These are phyloP conservation scores for Acanthopagrus latus DNA, from an alignment of 2,797 vertebrate genomes.

Conservation along the genomic window DNA sequence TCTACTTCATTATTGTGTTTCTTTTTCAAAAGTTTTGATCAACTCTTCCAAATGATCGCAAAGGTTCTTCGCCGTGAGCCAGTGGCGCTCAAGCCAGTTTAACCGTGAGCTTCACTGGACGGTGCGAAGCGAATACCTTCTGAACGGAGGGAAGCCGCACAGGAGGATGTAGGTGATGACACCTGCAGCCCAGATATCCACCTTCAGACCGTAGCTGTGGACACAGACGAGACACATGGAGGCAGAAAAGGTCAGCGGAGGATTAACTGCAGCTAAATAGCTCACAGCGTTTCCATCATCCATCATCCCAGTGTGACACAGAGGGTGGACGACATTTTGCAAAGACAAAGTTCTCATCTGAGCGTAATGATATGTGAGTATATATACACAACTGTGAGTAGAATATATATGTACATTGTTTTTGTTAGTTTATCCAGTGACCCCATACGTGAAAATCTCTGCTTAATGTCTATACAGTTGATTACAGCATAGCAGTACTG, in stretches of 20 bases:
- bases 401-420: not conserved
- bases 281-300: not conserved
- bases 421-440: not conserved
- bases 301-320: not conserved
- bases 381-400: not conserved
- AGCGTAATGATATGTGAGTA: not conserved
- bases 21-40: not conserved
- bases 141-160: conserved; percentile 98
- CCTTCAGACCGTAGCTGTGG: conserved; percentile 95
- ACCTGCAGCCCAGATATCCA: conserved; percentile 98
- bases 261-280: conserved; percentile 2
- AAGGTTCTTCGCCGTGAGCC: not conserved
- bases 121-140: conserved; percentile 86
- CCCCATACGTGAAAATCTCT: not conserved
- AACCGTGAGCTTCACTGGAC: not conserved
- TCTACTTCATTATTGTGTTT: not conserved
- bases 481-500: not conserved
- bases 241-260: not conserved
- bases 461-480: not conserved
- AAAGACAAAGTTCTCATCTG: conserved; percentile 7
- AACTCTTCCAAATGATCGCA: not conserved
- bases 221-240: not conserved
- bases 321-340: not conserved
- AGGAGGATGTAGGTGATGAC: conserved; percentile 98
- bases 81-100: not conserved